Base-by-base conservation (phyloP, 37 sponge, comb jelly and placozoan genomes). In the Lycopodina hypogea region DNA sequence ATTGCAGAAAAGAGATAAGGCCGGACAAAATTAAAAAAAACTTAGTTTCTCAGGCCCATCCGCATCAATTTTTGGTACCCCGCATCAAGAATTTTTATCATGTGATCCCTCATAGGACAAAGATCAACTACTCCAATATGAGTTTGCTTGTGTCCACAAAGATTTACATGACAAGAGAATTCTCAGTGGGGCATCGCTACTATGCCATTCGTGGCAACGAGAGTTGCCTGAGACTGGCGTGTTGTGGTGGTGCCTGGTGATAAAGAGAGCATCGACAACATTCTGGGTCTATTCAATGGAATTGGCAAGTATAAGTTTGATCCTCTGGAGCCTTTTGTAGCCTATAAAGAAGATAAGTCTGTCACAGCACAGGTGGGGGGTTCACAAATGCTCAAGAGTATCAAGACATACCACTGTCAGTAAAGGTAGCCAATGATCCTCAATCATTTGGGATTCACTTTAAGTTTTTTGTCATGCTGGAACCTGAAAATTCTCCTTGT, bases 341-440 rank as follows among this genome's bases (percentile, higher is more conserved):
- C 40, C 14, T 33, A 9, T 11, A 12, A 18, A 26, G 40, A 35
- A 8, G 69, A 68, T 21, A 37, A 68, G 11, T 26, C 69, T 68
- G 12, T 68, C 3, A 30, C 6, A 68, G 69, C 69, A 35, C 28
- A 68, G 40, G 34, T 68, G 11, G 69, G 69, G 19, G 12, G 19
- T 9, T 36, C 37, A 36, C 69, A 68, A 68, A 35, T 26, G 69
- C 28, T 12, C 3, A 11, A 9, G 69, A 68, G 8, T 68, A 26
- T 68, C 69, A 68, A 35, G 38, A 12, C 69, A 33, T 68, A 30
- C 69, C 69, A 26, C 40, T 68, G 28, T 26, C 69, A 11, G 69
- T 68, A 12, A 38, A 38, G 18, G 37, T 68, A 11, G 37, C 40
- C 8, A 40, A 68, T 12, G 69, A 36, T 35, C 39, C 26, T 14